Conservation (phyloP, 2,888 invertebrate species). For the Eucriotettix oculatus region DNA sequence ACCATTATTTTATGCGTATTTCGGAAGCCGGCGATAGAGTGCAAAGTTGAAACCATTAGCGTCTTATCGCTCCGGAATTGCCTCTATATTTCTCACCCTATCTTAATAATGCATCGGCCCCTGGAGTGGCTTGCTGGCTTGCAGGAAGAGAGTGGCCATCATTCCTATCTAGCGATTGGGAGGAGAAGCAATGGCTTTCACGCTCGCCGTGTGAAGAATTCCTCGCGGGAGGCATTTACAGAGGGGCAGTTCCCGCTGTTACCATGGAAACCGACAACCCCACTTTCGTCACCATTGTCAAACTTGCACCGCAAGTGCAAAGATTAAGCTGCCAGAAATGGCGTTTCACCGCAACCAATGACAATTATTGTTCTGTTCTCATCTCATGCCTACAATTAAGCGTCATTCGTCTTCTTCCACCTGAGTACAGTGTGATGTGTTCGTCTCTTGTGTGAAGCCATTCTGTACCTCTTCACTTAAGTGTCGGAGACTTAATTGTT, state of each 20-base stretch:
- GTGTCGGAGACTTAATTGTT: no score
- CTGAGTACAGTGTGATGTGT: no score
- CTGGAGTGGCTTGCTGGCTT: constrained; percentile 8
- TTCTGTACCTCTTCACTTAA: no score
- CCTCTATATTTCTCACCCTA: constrained; percentile 32
- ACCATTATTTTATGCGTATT: constrained; percentile 13
- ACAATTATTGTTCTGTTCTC: no score
- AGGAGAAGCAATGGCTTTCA: constrained; percentile 10
- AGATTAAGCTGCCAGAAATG: no score
- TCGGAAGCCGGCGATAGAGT: constrained; percentile 30
- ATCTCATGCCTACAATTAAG: no score
- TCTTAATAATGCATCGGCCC: constrained; percentile 29
- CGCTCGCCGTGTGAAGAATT: constrained; percentile 13
- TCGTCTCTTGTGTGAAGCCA: no score
- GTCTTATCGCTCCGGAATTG: constrained; percentile 35
- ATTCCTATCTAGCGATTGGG: constrained; percentile 9
- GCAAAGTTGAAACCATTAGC: constrained; percentile 40
- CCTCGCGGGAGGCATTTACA: constrained; percentile 3
- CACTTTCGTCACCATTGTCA: not conserved
- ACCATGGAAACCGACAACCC: not conserved
- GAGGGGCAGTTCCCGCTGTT: not conserved
- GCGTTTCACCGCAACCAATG: no score
- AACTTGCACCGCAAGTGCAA: not conserved
- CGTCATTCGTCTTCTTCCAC: no score
- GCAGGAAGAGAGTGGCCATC: not conserved